Percentiles rank a stretch among this genome's conserved stretches.
Conservation (phyloP, 2,797 vertebrate species). For the Protosalanx chinensis region DNA sequence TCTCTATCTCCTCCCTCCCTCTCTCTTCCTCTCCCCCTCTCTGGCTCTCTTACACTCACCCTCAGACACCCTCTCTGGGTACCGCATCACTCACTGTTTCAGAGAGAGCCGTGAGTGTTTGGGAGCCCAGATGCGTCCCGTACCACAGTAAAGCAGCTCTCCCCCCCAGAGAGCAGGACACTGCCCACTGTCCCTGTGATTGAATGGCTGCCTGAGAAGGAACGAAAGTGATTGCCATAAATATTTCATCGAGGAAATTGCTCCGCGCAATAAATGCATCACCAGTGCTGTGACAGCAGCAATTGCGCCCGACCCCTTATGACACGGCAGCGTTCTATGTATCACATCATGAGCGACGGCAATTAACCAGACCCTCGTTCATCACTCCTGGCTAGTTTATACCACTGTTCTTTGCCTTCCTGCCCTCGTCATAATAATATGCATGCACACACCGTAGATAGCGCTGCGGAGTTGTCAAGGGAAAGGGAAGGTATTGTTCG, state of each 20-base stretch:
- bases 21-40: conserved; percentile 9
- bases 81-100: neutral
- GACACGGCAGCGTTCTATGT: conserved; percentile 50
- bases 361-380: conserved; percentile 63
- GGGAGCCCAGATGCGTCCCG: neutral
- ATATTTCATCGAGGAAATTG: conserved; percentile 67
- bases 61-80: neutral
- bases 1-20: neutral
- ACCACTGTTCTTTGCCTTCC: conserved; percentile 62
- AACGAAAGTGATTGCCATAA: conserved; percentile 56
- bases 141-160: conserved; percentile 27
- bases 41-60: neutral
- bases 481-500: conserved; percentile 43
- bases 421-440: conserved; percentile 56
- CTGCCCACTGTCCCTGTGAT: conserved; percentile 35
- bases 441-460: conserved; percentile 40
- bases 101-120: neutral
- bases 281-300: conserved; percentile 43
- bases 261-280: conserved; percentile 64
- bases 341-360: conserved; percentile 57
- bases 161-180: conserved; percentile 31
- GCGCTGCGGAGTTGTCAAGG: conserved; percentile 44
- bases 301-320: conserved; percentile 44
- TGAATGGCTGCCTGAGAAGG: conserved; percentile 38
- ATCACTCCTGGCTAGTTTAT: conserved; percentile 62